Conservation (phyloP, 2,888 invertebrate genomes). For the Rotaria macrura region DNA sequence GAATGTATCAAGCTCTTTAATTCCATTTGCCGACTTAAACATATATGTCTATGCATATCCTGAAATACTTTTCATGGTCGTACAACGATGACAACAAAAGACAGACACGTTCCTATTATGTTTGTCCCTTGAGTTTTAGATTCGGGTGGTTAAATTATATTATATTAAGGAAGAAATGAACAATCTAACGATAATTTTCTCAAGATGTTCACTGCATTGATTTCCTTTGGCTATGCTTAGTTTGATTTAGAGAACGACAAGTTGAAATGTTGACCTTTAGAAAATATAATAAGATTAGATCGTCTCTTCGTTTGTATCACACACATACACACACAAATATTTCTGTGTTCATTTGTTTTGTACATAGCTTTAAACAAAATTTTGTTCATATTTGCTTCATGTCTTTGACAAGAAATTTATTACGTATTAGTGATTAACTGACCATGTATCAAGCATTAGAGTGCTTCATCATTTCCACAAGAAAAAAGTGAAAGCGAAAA, state of each 20-base stretch:
- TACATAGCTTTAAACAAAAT: not conserved
- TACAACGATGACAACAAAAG: no score
- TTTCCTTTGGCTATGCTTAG: not conserved
- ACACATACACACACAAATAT: not conserved
- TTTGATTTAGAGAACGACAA: not conserved
- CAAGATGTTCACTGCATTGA: not conserved
- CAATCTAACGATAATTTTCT: not conserved
- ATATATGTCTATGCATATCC: not conserved
- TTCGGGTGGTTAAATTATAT: not conserved
- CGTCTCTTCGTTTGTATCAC: not conserved
- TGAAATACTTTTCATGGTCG: not conserved
- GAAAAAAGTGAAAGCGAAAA: not conserved
- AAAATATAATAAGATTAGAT: not conserved
- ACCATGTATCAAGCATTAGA: not conserved
- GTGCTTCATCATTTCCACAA: not conserved
- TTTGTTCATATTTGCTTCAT: not conserved
- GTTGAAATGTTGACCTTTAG: not conserved
- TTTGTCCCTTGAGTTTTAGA: not conserved
- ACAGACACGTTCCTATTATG: no score
- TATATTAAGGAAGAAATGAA: not conserved
- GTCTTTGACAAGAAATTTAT: not conserved
- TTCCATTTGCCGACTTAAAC: not conserved
- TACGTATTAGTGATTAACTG: not conserved
- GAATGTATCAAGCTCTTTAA: not conserved
- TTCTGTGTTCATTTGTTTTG: not conserved